Conservation (phyloP, 1,140 invertebrate genomes). For the Reticulitermes speratus region DNA sequence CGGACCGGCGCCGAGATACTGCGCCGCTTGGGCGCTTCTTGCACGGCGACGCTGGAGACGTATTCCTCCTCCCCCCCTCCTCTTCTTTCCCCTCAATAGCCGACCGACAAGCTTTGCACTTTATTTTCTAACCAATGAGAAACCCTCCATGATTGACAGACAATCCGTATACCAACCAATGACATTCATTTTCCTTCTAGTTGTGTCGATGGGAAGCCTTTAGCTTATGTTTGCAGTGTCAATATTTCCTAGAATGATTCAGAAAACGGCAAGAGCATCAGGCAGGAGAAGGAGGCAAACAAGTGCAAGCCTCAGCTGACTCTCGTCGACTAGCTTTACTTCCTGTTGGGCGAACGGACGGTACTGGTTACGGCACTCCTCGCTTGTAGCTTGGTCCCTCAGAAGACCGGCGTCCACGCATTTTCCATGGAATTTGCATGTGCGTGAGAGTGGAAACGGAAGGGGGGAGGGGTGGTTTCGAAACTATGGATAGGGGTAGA, state of each 20-base stretch:
- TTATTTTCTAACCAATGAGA: slow-evolving; percentile 14
- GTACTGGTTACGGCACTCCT: no score
- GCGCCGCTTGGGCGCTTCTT: background rate
- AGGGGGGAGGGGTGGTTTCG: background rate
- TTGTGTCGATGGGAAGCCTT: background rate
- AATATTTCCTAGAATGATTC: slow-evolving; percentile 4
- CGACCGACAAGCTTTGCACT: background rate
- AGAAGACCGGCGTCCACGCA: background rate
- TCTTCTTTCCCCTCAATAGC: background rate
- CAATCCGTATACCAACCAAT: background rate
- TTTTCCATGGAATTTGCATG: background rate
- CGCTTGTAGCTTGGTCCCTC: no score
- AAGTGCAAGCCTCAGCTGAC: no score
- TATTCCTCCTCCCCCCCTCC: background rate
- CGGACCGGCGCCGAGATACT: background rate
- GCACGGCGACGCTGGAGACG: background rate
- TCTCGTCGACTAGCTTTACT: no score
- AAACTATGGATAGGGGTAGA: background rate
- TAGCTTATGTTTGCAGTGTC: slow-evolving; percentile 11
- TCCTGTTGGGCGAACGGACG: no score
- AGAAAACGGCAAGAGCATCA: background rate
- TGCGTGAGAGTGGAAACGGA: background rate
- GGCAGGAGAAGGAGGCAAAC: background rate
- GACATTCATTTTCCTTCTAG: slow-evolving; percentile 12
- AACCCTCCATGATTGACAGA: slow-evolving; percentile 11